phyloP scores from a whole-genome alignment of 2,797 vertebrate genomes.

The Micropoecilia bifurca region DNA sequence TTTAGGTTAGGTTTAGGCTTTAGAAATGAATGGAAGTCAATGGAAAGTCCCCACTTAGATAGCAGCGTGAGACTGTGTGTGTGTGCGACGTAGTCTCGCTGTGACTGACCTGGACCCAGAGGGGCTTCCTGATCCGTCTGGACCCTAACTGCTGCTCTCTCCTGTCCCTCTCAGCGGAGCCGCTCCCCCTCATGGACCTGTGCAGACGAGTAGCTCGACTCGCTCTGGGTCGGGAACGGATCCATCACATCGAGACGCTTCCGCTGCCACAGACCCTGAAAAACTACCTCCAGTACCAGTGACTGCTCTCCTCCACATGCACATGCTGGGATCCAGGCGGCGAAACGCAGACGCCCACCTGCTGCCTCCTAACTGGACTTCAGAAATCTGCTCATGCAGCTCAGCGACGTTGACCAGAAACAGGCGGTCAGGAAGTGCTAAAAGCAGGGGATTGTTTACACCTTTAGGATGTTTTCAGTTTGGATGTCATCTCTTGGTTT shows the following conservation, averaged over 20 bases:
- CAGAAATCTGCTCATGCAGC: conserved; percentile 33
- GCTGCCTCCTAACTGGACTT: conserved; percentile 34
- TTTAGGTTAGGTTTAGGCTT: too few relatives aligned
- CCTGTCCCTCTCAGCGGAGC: conserved; percentile 85
- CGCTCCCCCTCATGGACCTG: conserved; percentile 96
- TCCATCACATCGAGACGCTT: conserved; percentile 91
- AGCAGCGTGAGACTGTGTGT: too few relatives aligned
- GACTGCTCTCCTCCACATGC: conserved; percentile 44
- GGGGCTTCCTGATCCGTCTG: neutral
- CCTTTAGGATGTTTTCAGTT: conserved; percentile 25
- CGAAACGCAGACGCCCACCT: conserved; percentile 4
- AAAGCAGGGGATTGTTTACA: conserved; percentile 61
- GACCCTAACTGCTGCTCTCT: conserved; percentile 26
- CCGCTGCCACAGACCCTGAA: conserved; percentile 96
- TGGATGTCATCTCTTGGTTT: conserved; percentile 34
- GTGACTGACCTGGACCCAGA: neutral
- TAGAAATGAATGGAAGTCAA: too few relatives aligned
- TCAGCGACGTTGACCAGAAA: conserved; percentile 11
- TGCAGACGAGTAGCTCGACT: conserved; percentile 93
- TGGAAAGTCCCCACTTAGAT: too few relatives aligned
- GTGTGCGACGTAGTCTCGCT: neutral
- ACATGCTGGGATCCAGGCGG: neutral
- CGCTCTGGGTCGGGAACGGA: conserved; percentile 91
- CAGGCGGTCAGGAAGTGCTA: conserved; percentile 19
- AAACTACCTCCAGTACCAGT: conserved; percentile 99